phyloP scores from a whole-genome alignment of 2,797 vertebrate genomes.

The Thamnophis elegans region DNA sequence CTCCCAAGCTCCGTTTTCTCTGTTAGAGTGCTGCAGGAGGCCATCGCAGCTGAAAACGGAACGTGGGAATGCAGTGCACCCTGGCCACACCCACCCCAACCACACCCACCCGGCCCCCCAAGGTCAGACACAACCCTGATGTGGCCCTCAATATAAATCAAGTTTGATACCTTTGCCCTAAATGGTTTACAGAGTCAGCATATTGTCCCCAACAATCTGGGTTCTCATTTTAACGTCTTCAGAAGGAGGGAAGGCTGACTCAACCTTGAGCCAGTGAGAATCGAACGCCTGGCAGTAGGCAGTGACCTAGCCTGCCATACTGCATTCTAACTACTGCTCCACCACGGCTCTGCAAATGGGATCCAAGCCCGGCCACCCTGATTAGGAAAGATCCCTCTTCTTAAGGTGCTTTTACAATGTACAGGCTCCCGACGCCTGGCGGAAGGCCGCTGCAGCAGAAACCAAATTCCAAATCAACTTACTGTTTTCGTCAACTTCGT shows the following conservation, averaged over 20 bases:
- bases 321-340: background rate
- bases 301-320: background rate
- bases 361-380: no score
- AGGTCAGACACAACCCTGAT: no score
- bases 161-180: no score
- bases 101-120: no score
- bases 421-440: no score
- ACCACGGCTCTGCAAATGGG: background rate
- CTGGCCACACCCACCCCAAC: no score
- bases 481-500: conserved; percentile 30
- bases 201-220: background rate
- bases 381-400: background rate
- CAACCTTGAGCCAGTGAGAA: background rate
- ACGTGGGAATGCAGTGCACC: no score
- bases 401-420: background rate
- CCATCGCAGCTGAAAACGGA: no score
- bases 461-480: background rate
- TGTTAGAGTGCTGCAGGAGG: no score
- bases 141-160: no score
- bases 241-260: background rate
- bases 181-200: background rate
- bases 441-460: background rate
- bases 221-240: background rate
- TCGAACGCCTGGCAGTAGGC: background rate
- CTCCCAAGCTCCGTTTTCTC: no score